Evolutionary conservation across 2,113 vertebrate species (phyloP).

Genomic region (Nesospiza acunhae): DNA sequence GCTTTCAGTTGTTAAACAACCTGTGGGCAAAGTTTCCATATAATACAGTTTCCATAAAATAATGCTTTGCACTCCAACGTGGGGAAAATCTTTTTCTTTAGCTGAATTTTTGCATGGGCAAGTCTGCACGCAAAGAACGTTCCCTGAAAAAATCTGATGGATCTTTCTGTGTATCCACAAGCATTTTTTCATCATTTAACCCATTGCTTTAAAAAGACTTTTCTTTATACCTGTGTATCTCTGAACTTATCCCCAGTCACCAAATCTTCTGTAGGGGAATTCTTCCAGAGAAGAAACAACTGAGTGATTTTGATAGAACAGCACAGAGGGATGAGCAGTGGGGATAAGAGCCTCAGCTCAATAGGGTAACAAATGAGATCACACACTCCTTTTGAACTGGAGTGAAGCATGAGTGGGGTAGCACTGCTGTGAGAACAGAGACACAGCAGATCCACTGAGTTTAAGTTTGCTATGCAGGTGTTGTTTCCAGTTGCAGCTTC

Average conservation of each 20-base stretch:
- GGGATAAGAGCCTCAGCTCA: background rate
- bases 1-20: background rate
- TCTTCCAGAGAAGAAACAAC: background rate
- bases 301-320: background rate
- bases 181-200: background rate
- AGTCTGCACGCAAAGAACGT: accelerated
- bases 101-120: background rate
- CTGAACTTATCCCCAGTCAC: background rate
- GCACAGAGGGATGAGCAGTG: background rate
- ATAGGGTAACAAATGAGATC: background rate
- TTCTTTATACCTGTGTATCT: background rate
- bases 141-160: background rate
- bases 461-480: background rate
- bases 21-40: background rate
- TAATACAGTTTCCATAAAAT: background rate
- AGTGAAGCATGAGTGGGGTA: accelerated
- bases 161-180: background rate
- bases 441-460: background rate
- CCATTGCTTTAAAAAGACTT: background rate
- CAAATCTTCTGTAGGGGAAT: background rate
- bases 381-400: background rate
- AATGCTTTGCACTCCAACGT: background rate
- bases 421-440: background rate
- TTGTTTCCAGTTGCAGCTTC: background rate
- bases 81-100: background rate